Evolutionary conservation across 2,797 vertebrate species (phyloP), one percentile per base, ranked within the genome.

Genomic region (Morus bassanus): DNA sequence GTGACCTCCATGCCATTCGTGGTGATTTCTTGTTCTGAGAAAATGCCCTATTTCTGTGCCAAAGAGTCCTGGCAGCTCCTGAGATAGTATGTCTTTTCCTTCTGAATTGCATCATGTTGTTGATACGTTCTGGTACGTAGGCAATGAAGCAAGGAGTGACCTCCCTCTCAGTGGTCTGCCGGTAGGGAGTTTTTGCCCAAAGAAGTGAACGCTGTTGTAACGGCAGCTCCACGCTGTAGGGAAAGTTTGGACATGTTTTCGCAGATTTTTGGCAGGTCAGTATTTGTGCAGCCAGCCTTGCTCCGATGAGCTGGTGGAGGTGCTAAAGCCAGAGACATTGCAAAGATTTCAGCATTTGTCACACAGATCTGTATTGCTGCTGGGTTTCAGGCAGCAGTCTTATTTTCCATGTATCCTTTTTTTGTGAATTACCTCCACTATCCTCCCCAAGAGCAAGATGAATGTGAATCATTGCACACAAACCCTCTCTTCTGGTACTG

Each of bases 131-230:
- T 53, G 24, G n/a, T 21, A 30, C 0, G 0, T 12, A 31, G 43
- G 39, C 17, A 27, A 41, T 24, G 64, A 72, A 81, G 54, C 19
- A 19, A 56, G n/a, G 30, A 61, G 30, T n/a, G 17, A 53, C 43
- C 31, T 41, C 16, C 2, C 0, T 35, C 48, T 57, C 7, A 1
- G 27, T 27, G 30, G 33, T 59, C 48, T 77, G 35, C 43, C 41
- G 56, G 4, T 43, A 22, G 9, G 22, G 9, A 22, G 4, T 1
- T 43, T 70, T 85, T 25, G 8, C 50, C 18, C 28, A 22, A n/a
- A 76, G 23, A 57, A 30, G 21, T 2, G 0, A 48, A 30, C 0
- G 1, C 15, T 39, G 43, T 4, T 41, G 18, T 64, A 43, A 22
- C 0, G 4, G 54, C 23, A 69, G 11, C 50, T 83, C 14, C 5